phyloP scores from a whole-genome alignment of 2,888 invertebrate genomes.

The Philonicus albiceps region DNA sequence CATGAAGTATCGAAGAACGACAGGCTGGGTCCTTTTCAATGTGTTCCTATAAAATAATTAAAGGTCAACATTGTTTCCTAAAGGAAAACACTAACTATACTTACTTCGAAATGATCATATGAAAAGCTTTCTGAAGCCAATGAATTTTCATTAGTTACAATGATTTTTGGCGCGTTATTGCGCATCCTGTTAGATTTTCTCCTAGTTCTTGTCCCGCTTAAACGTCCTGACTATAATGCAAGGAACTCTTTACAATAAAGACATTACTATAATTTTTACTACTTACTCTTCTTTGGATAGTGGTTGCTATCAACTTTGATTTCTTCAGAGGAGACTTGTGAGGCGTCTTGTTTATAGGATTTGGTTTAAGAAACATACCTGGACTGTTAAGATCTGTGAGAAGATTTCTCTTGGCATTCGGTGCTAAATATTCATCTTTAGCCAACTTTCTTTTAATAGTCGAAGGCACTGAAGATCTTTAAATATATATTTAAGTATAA shows the following conservation, averaged over 20 bases:
- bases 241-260: background rate
- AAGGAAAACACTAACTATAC: background rate
- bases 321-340: slow-evolving; percentile 54
- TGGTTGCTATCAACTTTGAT: slow-evolving; percentile 55
- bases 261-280: background rate
- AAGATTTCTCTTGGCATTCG: slow-evolving; percentile 57
- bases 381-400: slow-evolving; percentile 54
- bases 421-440: slow-evolving; percentile 47
- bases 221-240: slow-evolving; percentile 48
- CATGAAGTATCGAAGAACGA: slow-evolving; percentile 46
- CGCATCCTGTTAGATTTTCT: slow-evolving; percentile 49
- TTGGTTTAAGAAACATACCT: slow-evolving; percentile 43
- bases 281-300: slow-evolving; percentile 54
- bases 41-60: slow-evolving; percentile 38
- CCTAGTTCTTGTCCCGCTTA: slow-evolving; percentile 53
- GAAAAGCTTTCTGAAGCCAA: slow-evolving; percentile 42
- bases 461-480: slow-evolving; percentile 42
- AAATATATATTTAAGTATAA: background rate
- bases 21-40: slow-evolving; percentile 46
- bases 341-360: slow-evolving; percentile 45
- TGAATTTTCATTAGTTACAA: slow-evolving; percentile 10
- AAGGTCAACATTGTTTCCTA: slow-evolving; percentile 32
- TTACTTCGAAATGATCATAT: slow-evolving; percentile 50
- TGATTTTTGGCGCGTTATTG: slow-evolving; percentile 41
- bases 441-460: slow-evolving; percentile 46